These are phyloP conservation scores for Liparis tanakae DNA, from an alignment of 2,797 vertebrate species.

Conservation along the genomic window DNA sequence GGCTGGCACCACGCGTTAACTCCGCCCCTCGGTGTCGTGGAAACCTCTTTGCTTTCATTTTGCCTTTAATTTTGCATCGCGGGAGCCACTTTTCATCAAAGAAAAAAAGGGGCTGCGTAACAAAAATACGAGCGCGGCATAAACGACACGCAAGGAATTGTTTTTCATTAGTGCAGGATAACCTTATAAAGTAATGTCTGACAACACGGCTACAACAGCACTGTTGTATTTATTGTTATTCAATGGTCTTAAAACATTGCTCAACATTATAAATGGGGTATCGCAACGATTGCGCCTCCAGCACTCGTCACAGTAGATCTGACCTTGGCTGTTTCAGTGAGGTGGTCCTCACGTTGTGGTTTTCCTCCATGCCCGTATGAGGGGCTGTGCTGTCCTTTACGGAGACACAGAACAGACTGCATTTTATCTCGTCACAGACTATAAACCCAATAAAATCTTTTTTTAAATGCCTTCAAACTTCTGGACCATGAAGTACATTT, in stretches of 20 bases:
- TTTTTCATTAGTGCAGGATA: conserved; percentile 3
- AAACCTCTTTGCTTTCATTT: neutral
- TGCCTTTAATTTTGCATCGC: neutral
- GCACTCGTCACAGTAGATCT: neutral
- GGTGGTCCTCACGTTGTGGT: neutral
- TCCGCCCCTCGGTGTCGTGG: conserved; percentile 15
- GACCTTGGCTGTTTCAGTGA: conserved; percentile 8
- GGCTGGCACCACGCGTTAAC: neutral
- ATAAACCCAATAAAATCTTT: conserved; percentile 19
- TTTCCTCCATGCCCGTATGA: conserved; percentile 17
- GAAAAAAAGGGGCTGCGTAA: neutral
- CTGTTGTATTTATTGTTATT: conserved; percentile 4
- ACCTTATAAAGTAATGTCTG: conserved; percentile 21
- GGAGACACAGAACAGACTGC: conserved; percentile 1
- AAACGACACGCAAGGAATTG: neutral
- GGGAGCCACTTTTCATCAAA: conserved; percentile 2
- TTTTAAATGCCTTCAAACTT: conserved; percentile 19
- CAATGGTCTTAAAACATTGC: conserved; percentile 23
- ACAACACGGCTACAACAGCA: neutral
- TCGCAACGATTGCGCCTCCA: neutral
- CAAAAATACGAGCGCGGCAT: neutral
- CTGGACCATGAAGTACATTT: conserved; percentile 10
- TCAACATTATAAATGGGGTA: conserved; percentile 4
- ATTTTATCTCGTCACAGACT: conserved; percentile 16
- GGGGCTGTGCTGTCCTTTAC: conserved; percentile 7